A percentile compares a stretch with the other conserved stretches of the same genome.
These are phyloP conservation scores for Triplophysa bombifrons DNA, from an alignment of 2,797 vertebrate species.

Conservation along the genomic window DNA sequence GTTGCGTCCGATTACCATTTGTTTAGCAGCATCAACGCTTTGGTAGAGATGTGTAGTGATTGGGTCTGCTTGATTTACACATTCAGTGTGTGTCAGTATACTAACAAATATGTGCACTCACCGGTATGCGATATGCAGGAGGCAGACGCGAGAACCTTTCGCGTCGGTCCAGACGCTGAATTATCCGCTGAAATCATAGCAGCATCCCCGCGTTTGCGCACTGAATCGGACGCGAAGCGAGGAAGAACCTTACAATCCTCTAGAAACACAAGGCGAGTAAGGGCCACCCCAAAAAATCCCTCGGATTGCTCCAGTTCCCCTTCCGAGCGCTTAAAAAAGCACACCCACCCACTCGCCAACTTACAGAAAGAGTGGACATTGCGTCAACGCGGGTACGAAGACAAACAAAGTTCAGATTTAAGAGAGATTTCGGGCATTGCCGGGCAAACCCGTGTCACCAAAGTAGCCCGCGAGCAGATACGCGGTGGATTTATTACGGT, in stretches of 20 bases:
- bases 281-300: conserved; percentile 34
- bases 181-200: conserved; percentile 35
- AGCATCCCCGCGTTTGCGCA: conserved; percentile 27
- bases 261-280: conserved; percentile 67
- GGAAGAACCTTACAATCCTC: conserved; percentile 82
- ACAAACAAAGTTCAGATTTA: conserved; percentile 56
- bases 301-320: conserved; percentile 38
- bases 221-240: conserved; percentile 40
- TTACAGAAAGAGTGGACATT: conserved; percentile 53
- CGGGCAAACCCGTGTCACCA: conserved; percentile 27
- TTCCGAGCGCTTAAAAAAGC: conserved; percentile 48
- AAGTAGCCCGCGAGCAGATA: conserved; percentile 18
- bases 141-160: conserved; percentile 16
- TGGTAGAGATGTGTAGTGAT: conserved; percentile 5
- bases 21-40: conserved; percentile 10
- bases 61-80: conserved; percentile 16
- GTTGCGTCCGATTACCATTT: conserved; percentile 7
- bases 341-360: conserved; percentile 54
- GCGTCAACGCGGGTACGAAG: conserved; percentile 47
- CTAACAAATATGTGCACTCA: conserved; percentile 39
- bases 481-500: conserved; percentile 33
- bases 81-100: neutral
- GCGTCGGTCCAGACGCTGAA: conserved; percentile 34
- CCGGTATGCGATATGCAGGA: conserved; percentile 36
- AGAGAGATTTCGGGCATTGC: conserved; percentile 34